Percentiles rank a stretch among this genome's conserved stretches.
Conservation (phyloP, 2,797 vertebrate species). For the Helicolenus hilgendorfi region DNA sequence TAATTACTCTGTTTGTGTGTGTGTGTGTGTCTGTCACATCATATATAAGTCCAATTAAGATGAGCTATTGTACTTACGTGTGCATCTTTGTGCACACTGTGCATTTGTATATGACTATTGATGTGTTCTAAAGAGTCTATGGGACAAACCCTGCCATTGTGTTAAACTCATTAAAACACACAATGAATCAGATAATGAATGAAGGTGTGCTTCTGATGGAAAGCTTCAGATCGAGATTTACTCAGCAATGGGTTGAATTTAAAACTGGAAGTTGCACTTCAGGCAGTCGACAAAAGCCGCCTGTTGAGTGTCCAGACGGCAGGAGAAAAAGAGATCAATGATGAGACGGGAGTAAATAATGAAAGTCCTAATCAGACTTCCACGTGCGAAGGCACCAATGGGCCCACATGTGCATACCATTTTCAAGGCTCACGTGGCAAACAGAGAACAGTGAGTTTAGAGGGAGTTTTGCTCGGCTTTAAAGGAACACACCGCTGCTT, state of each 20-base stretch:
- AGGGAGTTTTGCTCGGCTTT: slow-evolving; percentile 7
- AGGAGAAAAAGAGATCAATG: slow-evolving; percentile 14
- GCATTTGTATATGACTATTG: background rate
- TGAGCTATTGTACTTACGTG: background rate
- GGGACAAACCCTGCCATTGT: background rate
- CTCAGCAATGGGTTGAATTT: background rate
- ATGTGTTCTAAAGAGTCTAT: background rate
- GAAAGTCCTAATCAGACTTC: slow-evolving; percentile 34
- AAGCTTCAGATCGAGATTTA: background rate
- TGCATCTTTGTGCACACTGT: background rate
- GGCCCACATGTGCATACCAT: slow-evolving; percentile 39
- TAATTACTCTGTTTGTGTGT: background rate
- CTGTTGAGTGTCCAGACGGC: background rate
- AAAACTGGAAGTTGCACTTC: background rate
- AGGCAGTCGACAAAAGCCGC: slow-evolving; percentile 9
- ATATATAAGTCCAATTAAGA: background rate
- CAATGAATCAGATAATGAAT: background rate
- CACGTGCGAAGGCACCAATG: slow-evolving; percentile 64
- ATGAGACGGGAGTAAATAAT: slow-evolving; percentile 27
- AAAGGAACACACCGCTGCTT: background rate
- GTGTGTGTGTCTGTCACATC: background rate
- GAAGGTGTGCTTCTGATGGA: background rate
- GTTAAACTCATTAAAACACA: background rate
- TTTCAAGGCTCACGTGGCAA: slow-evolving; percentile 56
- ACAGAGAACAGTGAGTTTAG: slow-evolving; percentile 38